A percentile compares a stretch with the other conserved stretches of the same genome.
These are phyloP conservation scores for Acronicta alni DNA, from an alignment of 2,888 invertebrate genomes.

Conservation along the genomic window DNA sequence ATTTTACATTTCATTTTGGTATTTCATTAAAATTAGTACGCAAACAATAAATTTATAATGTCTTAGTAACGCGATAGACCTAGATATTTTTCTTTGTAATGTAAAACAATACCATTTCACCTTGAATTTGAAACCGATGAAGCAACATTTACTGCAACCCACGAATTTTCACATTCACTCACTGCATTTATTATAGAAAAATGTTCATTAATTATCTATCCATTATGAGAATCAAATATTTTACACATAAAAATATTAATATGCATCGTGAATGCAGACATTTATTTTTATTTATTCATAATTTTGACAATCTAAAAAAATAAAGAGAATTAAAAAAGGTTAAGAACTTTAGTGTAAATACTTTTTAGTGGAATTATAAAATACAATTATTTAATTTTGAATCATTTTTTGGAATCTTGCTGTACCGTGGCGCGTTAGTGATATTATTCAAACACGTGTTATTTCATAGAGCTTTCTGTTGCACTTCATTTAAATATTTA, in stretches of 20 bases:
- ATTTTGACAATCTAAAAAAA: conserved; percentile 21
- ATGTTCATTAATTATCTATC: conserved; percentile 18
- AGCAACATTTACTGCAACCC: conserved; percentile 18
- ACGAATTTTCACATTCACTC: conserved; percentile 29
- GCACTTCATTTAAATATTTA: too few relatives aligned
- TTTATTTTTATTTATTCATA: conserved; percentile 33
- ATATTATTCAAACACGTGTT: too few relatives aligned
- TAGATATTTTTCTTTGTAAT: not conserved
- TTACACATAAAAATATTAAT: conserved; percentile 19
- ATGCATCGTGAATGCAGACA: conserved; percentile 21
- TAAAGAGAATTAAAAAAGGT: conserved; percentile 10
- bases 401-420: too few relatives aligned
- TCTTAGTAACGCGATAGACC: not conserved
- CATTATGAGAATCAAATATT: conserved; percentile 24
- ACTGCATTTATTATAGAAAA: not conserved
- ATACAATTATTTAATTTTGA: too few relatives aligned
- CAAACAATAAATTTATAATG: not conserved
- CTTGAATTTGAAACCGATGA: conserved; percentile 31
- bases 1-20: not conserved
- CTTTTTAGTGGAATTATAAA: not conserved
- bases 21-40: not conserved
- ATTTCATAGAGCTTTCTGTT: too few relatives aligned
- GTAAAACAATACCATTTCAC: conserved; percentile 31
- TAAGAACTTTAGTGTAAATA: conserved; percentile 10
- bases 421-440: too few relatives aligned